Percentiles rank a stretch among this genome's conserved stretches.
Conservation (phyloP, 2,888 invertebrate species). For the Neoitamus cyanurus region DNA sequence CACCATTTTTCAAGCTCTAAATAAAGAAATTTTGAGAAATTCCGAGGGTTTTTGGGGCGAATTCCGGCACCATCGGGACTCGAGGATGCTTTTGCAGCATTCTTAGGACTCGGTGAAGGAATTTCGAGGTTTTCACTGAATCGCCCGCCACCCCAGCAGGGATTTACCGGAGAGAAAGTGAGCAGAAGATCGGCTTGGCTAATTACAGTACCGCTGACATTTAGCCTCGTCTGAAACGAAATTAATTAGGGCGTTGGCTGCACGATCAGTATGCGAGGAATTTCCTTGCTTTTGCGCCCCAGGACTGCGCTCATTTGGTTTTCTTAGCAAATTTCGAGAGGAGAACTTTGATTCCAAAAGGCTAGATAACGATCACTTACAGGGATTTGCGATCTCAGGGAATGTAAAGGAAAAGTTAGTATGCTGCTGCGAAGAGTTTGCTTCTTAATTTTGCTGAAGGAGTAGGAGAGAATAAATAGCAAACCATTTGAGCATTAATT, state of each 20-base stretch:
- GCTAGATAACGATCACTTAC: neutral
- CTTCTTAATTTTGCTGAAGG: neutral
- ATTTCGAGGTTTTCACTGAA: neutral
- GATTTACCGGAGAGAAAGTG: neutral
- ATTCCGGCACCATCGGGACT: neutral
- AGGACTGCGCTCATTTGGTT: neutral
- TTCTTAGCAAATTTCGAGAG: neutral
- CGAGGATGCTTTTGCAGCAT: neutral
- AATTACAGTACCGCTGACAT: constrained; percentile 20
- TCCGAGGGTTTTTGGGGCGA: neutral
- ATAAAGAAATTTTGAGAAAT: constrained; percentile 7
- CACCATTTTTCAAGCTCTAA: constrained; percentile 3
- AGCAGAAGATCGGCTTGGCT: neutral
- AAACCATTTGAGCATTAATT: neutral
- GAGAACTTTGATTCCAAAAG: neutral
- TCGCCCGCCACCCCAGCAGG: neutral
- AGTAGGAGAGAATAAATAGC: neutral
- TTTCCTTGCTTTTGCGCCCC: neutral
- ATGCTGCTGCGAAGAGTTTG: neutral
- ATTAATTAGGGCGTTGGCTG: constrained; percentile 36
- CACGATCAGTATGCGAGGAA: neutral
- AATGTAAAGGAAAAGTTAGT: neutral
- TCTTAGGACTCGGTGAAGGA: neutral
- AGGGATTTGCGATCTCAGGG: neutral
- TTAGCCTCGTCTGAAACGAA: constrained; percentile 14